Base-by-base conservation (phyloP, 2,888 invertebrate species). In the Campopleginae sp. region DNA sequence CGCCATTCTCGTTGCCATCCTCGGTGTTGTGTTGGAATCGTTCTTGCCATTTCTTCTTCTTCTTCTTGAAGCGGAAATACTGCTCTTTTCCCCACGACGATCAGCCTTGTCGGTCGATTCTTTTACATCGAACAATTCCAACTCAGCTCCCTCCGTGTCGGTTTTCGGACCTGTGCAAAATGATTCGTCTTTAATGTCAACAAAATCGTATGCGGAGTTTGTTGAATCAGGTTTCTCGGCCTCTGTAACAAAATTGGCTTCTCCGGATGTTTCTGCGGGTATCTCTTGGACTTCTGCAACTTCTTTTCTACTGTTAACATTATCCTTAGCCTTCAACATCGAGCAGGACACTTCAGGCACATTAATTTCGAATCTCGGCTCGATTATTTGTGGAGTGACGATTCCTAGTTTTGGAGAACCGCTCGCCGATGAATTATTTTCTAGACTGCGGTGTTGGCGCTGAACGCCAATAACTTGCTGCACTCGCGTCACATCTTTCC, bases 121-220 rank as follows among this genome's bases (percentile, higher is more conserved):
- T n/a, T 38, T 44, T 14, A 68, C 77, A 31, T 78, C 42, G 27
- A 78, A 44, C 33, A 44, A 1, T 7, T 51, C 48, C 5, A 68
- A 44, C 1, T 51, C 68, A 42, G 54, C 44, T 12, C 10, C 44
- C 23, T 68, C 58, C 4, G 33, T n/a, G 0, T 31, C 51, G 10
- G 51, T 44, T 31, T 77, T 54, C 51, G 44, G 23, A 12, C 17
- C 42, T 10, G 42, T 5, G 7, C 27, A 51, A 14, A 23, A 17
- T 17, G 38, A 19, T 66, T 54, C 58, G 14, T 58, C 46, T 44
- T 42, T 44, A 6, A 51, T 65, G n/a, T 51, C 51, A 14, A 61
- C 44, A n/a, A 46, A n/a, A 48, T 79, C 70, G 10, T 23, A 19
- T 0, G 58, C 23, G 7, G 70, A 5, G 5, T 38, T 38, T 10